A percentile compares a stretch with the other conserved stretches of the same genome.
These are phyloP conservation scores for Aromia moschata DNA, from an alignment of 2,888 invertebrate species.

Conservation along the genomic window DNA sequence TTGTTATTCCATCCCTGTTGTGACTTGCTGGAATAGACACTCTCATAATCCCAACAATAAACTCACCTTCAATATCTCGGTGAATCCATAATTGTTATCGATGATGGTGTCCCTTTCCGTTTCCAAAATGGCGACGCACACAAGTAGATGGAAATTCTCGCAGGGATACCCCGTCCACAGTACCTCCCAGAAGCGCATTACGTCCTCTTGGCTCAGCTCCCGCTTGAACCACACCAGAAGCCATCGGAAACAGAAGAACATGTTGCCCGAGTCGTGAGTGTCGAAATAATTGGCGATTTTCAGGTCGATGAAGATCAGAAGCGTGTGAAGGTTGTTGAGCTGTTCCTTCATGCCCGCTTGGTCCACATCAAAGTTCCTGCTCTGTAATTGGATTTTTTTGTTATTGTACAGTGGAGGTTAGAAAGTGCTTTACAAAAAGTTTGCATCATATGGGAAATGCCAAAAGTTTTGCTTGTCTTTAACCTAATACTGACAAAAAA, in stretches of 20 bases:
- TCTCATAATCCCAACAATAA: too few species aligned
- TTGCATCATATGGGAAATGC: too few species aligned
- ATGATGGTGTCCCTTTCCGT: slow-evolving; percentile 88
- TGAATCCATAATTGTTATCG: slow-evolving; percentile 91
- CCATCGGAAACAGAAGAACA: slow-evolving; percentile 98
- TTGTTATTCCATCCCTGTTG: too few species aligned
- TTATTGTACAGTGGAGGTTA: too few species aligned
- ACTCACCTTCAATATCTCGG: slow-evolving; percentile 90
- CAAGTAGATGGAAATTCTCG: slow-evolving; percentile 92
- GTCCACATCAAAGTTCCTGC: slow-evolving; percentile 93
- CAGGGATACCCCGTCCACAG: slow-evolving; percentile 96
- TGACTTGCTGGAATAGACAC: too few species aligned
- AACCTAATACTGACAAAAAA: too few species aligned
- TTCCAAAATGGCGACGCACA: slow-evolving; percentile 93
- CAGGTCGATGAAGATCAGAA: slow-evolving; percentile 85
- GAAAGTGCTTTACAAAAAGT: too few species aligned
- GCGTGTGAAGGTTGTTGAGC: slow-evolving; percentile 81
- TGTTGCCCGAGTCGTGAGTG: slow-evolving; percentile 89
- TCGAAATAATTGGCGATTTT: slow-evolving; percentile 86
- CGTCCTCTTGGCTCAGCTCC: slow-evolving; percentile 87
- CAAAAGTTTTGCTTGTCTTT: too few species aligned
- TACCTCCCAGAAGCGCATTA: slow-evolving; percentile 94
- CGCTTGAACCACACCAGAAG: slow-evolving; percentile 81
- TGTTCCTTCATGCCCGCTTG: slow-evolving; percentile 97
- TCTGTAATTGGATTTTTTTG: slow-evolving; percentile 47